These are phyloP conservation scores for Pollenia amentaria DNA, from an alignment of 2,888 invertebrate genomes.

Conservation along the genomic window DNA sequence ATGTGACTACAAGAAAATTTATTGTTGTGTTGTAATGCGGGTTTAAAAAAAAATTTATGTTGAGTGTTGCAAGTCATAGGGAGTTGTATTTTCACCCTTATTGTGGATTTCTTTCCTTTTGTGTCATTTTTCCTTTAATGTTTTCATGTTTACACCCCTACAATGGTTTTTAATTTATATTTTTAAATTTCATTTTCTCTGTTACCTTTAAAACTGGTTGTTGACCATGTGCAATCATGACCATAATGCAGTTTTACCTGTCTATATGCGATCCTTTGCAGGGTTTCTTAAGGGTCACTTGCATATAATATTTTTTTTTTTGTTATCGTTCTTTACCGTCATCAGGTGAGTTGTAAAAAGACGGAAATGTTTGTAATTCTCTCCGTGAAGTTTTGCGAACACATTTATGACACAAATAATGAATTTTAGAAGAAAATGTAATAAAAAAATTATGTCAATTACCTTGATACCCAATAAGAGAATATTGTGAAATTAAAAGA, in stretches of 20 bases:
- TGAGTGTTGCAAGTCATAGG: constrained; percentile 21
- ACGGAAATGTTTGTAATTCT: background rate
- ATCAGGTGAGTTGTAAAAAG: constrained; percentile 24
- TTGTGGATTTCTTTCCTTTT: constrained; percentile 38
- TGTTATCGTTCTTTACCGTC: background rate
- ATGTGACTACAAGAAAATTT: background rate
- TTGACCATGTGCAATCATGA: constrained; percentile 9
- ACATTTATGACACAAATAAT: constrained; percentile 25
- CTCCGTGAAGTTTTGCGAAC: background rate
- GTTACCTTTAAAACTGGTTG: constrained; percentile 25
- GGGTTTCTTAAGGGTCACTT: constrained; percentile 10
- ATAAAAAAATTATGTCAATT: constrained; percentile 8
- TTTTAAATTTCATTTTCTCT: background rate
- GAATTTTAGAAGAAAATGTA: constrained; percentile 26
- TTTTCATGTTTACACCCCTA: constrained; percentile 56
- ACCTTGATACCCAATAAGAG: background rate
- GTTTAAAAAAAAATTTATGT: background rate
- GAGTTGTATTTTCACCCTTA: constrained; percentile 30
- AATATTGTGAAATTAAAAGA: background rate
- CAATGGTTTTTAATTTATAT: constrained; percentile 39
- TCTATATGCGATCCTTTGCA: background rate
- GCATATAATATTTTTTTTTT: background rate
- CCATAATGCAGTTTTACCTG: constrained; percentile 29
- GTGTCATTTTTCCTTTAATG: constrained; percentile 31
- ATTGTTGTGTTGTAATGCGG: constrained; percentile 7